Evolutionary conservation across 2,113 vertebrate species (phyloP).

Genomic region (Planiliza haematocheilus): DNA sequence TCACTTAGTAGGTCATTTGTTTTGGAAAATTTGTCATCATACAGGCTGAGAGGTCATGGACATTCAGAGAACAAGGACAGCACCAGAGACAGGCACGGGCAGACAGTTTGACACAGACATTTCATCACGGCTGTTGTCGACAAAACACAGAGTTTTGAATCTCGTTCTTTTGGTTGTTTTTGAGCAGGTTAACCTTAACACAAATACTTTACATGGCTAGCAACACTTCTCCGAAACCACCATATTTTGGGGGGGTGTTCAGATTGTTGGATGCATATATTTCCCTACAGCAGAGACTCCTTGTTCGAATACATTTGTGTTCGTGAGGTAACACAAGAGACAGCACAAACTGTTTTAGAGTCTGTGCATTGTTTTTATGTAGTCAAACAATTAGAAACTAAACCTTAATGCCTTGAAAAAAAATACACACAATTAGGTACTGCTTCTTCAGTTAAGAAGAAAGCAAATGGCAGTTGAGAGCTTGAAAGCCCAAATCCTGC

Average conservation of each 20-base stretch:
- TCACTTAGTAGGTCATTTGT: conserved; percentile 27
- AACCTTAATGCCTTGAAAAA: neutral
- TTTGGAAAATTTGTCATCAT: conserved; percentile 2
- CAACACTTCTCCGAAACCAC: neutral
- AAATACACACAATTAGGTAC: neutral
- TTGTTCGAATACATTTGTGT: neutral
- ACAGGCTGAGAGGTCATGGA: conserved; percentile 71
- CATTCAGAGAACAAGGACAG: conserved; percentile 78
- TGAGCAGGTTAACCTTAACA: neutral
- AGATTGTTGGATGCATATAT: neutral
- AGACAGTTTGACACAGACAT: conserved; percentile 80
- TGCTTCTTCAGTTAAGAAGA: neutral
- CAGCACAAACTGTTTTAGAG: neutral
- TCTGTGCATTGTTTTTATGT: conserved; percentile 4
- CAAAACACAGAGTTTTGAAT: conserved; percentile 57
- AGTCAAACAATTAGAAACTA: conserved; percentile 15
- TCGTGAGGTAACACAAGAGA: neutral
- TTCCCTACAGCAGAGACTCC: neutral
- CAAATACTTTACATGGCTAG: neutral
- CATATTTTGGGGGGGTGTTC: neutral
- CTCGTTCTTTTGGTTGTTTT: neutral
- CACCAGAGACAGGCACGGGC: conserved; percentile 74
- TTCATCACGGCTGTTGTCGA: conserved; percentile 54
- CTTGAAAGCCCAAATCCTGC: conserved; percentile 1
- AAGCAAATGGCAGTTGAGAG: neutral